Percentiles rank a stretch among this genome's conserved stretches.
phyloP scores from a whole-genome alignment of 1,140 invertebrate genomes.

The Drosophila murphyi region DNA sequence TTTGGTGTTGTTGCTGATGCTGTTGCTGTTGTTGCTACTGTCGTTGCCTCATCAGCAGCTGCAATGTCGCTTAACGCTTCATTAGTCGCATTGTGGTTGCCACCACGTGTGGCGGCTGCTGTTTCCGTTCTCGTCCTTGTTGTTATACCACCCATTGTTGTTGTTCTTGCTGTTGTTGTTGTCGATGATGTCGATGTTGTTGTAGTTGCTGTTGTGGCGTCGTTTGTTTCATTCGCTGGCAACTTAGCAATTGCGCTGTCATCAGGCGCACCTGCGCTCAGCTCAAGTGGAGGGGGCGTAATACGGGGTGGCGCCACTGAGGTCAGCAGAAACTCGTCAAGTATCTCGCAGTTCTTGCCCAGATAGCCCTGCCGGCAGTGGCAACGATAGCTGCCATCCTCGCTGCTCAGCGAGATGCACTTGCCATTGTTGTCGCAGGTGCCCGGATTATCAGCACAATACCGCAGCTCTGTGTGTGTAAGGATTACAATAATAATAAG shows the following conservation, averaged over 20 bases:
- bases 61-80: slow-evolving; percentile 71
- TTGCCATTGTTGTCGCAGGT: slow-evolving; percentile 92
- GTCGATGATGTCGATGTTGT: slow-evolving; percentile 13
- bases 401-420: slow-evolving; percentile 90
- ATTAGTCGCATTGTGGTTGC: slow-evolving; percentile 73
- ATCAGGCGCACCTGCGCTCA: slow-evolving; percentile 50
- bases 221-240: slow-evolving; percentile 52
- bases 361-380: slow-evolving; percentile 87
- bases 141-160: slow-evolving; percentile 3
- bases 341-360: slow-evolving; percentile 87
- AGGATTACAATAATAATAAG: not conserved
- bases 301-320: slow-evolving; percentile 84
- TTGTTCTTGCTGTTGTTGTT: slow-evolving; percentile 11
- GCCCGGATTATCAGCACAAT: slow-evolving; percentile 89
- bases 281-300: slow-evolving; percentile 64
- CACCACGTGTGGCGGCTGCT: slow-evolving; percentile 38
- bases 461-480: slow-evolving; percentile 87
- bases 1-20: slow-evolving; percentile 17
- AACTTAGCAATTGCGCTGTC: slow-evolving; percentile 47
- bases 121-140: slow-evolving; percentile 12
- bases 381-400: slow-evolving; percentile 91
- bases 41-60: slow-evolving; percentile 51
- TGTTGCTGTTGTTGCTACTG: slow-evolving; percentile 34
- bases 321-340: slow-evolving; percentile 81
- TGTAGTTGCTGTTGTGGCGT: slow-evolving; percentile 35